Conservation (phyloP, 1,140 invertebrate species). For the Polypedilum vanderplanki region DNA sequence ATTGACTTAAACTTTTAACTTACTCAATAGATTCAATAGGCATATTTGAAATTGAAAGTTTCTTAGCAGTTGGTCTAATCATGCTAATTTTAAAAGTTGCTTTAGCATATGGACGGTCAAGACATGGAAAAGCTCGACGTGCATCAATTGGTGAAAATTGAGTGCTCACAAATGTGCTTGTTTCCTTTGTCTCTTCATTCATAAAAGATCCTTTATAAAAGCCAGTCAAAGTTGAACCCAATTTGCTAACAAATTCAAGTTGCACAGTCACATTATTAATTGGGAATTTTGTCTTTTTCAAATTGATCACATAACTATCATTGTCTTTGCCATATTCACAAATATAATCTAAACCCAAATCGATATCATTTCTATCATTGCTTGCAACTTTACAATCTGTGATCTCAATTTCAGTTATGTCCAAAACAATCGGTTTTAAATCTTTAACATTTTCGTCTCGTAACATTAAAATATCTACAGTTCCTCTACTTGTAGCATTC, state of each 20-base stretch:
- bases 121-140: constrained; percentile 73
- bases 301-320: constrained; percentile 38
- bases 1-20: constrained; percentile 31
- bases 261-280: constrained; percentile 42
- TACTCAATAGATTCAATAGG: constrained; percentile 39
- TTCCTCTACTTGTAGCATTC: constrained; percentile 39
- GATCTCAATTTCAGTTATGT: constrained; percentile 41
- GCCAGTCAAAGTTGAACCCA: constrained; percentile 61
- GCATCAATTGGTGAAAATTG: constrained; percentile 79
- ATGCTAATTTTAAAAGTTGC: constrained; percentile 66
- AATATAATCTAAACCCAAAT: constrained; percentile 39
- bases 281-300: constrained; percentile 33
- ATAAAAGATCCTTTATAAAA: constrained; percentile 73
- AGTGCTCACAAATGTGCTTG: constrained; percentile 59
- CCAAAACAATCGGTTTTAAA: constrained; percentile 41
- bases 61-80: constrained; percentile 54
- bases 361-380: constrained; percentile 32
- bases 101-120: constrained; percentile 78
- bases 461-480: constrained; percentile 38
- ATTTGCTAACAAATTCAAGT: constrained; percentile 56
- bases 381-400: constrained; percentile 33
- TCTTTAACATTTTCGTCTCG: constrained; percentile 37
- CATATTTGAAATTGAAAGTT: constrained; percentile 58
- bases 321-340: constrained; percentile 40
- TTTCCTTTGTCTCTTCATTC: constrained; percentile 50